These are phyloP conservation scores for Eupelmus urozonus DNA, from an alignment of 2,888 invertebrate species.

Conservation along the genomic window DNA sequence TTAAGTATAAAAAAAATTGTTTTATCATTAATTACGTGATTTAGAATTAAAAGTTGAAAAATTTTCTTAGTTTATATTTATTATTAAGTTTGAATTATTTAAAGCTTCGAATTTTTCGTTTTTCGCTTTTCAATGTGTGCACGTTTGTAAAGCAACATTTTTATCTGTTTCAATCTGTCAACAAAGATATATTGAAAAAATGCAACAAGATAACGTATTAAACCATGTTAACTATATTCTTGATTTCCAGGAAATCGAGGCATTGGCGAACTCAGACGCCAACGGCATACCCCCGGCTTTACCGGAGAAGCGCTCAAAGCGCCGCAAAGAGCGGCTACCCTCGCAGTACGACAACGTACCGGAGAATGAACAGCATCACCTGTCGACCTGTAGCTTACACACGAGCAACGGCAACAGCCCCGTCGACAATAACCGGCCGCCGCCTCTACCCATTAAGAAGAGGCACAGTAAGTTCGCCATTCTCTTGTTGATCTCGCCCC, in stretches of 20 bases:
- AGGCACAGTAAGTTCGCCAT: conserved; percentile 92
- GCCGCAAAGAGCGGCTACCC: conserved; percentile 80
- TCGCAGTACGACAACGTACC: conserved; percentile 87
- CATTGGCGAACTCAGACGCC: conserved; percentile 64
- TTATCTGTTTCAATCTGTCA: no score
- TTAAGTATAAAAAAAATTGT: no score
- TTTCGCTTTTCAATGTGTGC: no score
- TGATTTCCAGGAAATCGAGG: conserved; percentile 70
- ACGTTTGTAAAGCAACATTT: no score
- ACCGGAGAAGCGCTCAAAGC: conserved; percentile 81
- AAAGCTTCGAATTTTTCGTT: no score
- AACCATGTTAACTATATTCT: background rate
- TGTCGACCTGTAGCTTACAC: conserved; percentile 75
- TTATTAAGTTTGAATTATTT: no score
- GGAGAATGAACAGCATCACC: conserved; percentile 76
- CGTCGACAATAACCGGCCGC: conserved; percentile 84
- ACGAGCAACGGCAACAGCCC: conserved; percentile 74
- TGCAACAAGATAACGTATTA: no score
- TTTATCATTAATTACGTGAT: no score
- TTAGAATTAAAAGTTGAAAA: no score
- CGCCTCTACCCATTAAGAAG: conserved; percentile 95
- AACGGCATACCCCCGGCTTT: conserved; percentile 80
- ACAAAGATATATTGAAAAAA: no score
- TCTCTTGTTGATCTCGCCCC: background rate
- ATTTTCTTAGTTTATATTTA: no score